Evolutionary conservation across 2,113 vertebrate species (phyloP), one percentile per base, ranked within the genome.

Genomic region (Cichladusa arquata): DNA sequence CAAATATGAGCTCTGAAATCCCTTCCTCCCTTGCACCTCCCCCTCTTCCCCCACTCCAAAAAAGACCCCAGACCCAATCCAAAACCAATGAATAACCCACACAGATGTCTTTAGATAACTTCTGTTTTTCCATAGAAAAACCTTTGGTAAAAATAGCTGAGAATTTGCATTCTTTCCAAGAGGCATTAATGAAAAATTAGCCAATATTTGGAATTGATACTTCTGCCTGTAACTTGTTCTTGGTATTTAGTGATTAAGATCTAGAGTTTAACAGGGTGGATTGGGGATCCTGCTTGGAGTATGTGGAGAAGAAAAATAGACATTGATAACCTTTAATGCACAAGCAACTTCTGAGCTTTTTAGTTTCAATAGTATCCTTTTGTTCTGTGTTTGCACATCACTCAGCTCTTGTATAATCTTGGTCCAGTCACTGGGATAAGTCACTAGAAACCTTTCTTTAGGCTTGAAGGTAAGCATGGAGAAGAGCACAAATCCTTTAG

Each of bases 1-100:
- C 79, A 88, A 78, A 82, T 66, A 74, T 2, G 29, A 38, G 47
- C 74, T 95, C 71, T 92, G 85, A 86, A 88, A 83, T 88, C 28
- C 33, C 38, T 83, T 80, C 50, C 50, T 57, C 69, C 20, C 13
- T 18, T 77, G 33, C 6, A 19, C 9, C 3, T 19, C 8, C 42
- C 8, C 14, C 10, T 18, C 28, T 48, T 13, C 6, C 9, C 2
- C 3, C 9, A 12, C 11, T 17, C 3, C 9, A 19, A 47, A 42
- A 36, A n/a, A 79, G 71, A 17, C 9, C 18, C 33, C 25, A 29
- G 54, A 19, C 4, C 14, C 29, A 36, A 54, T 10, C 5, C 14
- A 81, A 81, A 29, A 14, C 8, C 12, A 33, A 80, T 74, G 33
- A 72, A 54, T 4, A 57, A 48, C 16, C 28, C 14, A n/a, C 15